Conservation (phyloP, 2,888 invertebrate species). For the Helleia helle region DNA sequence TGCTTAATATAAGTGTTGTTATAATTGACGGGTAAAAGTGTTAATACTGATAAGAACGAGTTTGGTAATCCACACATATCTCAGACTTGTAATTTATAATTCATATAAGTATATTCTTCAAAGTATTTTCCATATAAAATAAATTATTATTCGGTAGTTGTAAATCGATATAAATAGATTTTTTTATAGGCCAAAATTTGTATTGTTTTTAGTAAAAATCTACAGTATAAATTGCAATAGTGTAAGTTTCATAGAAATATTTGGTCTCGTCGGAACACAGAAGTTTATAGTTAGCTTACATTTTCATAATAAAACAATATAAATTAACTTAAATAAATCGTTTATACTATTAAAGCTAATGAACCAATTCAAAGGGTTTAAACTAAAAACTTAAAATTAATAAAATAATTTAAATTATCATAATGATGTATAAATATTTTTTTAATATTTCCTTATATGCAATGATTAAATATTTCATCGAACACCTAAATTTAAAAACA, state of each 20-base stretch:
- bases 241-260: slow-evolving; percentile 15
- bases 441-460: slow-evolving; percentile 14
- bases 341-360: slow-evolving; percentile 14
- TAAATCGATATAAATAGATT: slow-evolving; percentile 14
- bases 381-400: slow-evolving; percentile 11
- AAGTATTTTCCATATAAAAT: slow-evolving; percentile 11
- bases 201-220: slow-evolving; percentile 21
- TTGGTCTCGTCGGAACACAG: slow-evolving; percentile 34
- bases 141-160: no score
- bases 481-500: slow-evolving; percentile 14
- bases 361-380: slow-evolving; percentile 11
- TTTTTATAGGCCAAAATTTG: slow-evolving; percentile 14
- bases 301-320: slow-evolving; percentile 12
- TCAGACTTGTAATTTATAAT: slow-evolving; percentile 10
- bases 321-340: slow-evolving; percentile 13
- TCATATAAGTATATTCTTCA: slow-evolving; percentile 8
- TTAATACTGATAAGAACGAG: slow-evolving; percentile 13
- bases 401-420: slow-evolving; percentile 8
- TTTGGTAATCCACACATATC: slow-evolving; percentile 23
- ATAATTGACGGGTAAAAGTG: slow-evolving; percentile 18
- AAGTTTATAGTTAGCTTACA: slow-evolving; percentile 14
- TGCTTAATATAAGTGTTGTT: no score
- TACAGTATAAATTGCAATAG: slow-evolving; percentile 27
- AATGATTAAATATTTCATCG: slow-evolving; percentile 13
- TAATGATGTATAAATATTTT: slow-evolving; percentile 4